Conservation (phyloP, 2,797 vertebrate genomes). For the Anomalospiza imberbis region DNA sequence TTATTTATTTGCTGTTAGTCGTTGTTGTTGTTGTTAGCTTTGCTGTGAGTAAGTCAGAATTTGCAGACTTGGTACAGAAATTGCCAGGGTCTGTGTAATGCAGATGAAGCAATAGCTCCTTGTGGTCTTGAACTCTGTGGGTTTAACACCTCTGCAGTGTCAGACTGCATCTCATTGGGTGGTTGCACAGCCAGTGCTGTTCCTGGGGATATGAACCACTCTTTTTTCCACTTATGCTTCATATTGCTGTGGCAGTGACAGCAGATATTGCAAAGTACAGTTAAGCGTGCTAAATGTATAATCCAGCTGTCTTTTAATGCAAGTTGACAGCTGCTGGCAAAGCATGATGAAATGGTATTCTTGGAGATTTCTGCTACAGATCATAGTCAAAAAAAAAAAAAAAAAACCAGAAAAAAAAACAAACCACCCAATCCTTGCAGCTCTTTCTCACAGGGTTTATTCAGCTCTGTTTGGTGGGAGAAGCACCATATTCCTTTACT, state of each 20-base stretch:
- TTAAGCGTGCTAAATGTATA: not conserved
- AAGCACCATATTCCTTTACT: not conserved
- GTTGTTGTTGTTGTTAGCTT: not conserved
- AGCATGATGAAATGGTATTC: not conserved
- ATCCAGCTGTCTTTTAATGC: conserved; percentile 15
- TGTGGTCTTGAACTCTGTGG: not conserved
- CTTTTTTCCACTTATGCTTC: not conserved
- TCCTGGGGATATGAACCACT: not conserved
- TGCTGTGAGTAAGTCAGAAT: not conserved
- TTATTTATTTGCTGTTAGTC: not conserved
- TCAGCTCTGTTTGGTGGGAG: not conserved
- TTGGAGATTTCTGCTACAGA: not conserved
- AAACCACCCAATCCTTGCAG: not conserved
- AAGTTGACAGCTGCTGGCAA: conserved; percentile 7
- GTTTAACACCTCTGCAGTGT: not conserved
- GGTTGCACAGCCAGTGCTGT: not conserved
- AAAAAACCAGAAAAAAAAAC: too few relatives aligned
- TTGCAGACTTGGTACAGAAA: not conserved
- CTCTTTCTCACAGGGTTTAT: not conserved
- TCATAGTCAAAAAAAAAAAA: not conserved
- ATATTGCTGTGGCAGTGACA: not conserved
- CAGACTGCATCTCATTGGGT: not conserved
- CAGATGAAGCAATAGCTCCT: not conserved
- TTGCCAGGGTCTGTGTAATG: not conserved
- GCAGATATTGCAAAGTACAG: not conserved